Evolutionary conservation across 2,113 vertebrate genomes (phyloP).

Genomic region (Accipiter cooperii): DNA sequence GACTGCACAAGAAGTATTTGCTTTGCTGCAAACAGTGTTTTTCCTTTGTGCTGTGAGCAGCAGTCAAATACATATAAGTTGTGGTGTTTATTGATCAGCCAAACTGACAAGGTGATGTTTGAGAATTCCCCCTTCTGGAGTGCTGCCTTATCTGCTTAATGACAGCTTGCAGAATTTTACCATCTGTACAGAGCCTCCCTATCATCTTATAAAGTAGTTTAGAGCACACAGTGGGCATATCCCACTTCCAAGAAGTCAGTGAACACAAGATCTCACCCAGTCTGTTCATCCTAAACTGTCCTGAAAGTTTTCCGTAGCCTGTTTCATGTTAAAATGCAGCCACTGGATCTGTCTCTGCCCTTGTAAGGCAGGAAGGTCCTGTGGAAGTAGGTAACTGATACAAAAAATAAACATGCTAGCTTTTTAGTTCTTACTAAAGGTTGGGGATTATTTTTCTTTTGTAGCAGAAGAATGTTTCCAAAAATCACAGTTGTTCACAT

Average conservation of each 20-base stretch:
- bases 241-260: not conserved
- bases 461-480: constrained; percentile 8
- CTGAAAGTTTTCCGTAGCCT: not conserved
- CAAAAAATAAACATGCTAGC: not conserved
- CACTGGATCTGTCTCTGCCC: not conserved
- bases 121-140: not conserved
- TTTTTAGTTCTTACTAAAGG: not conserved
- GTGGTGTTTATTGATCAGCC: not conserved
- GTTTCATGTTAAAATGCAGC: not conserved
- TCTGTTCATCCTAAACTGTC: not conserved
- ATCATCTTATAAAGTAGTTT: not conserved
- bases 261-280: not conserved
- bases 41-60: not conserved
- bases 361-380: not conserved
- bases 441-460: not conserved
- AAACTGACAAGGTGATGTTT: not conserved
- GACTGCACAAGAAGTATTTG: not conserved
- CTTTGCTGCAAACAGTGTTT: not conserved
- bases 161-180: not conserved
- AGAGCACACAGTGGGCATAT: not conserved
- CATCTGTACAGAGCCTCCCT: not conserved
- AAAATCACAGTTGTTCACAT: not conserved
- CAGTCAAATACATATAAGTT: not conserved
- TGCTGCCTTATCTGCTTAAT: not conserved
- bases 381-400: not conserved